A percentile compares a stretch with the other conserved stretches of the same genome.
These are phyloP conservation scores for Agriopis marginaria DNA, from an alignment of 2,888 invertebrate genomes.

Conservation along the genomic window DNA sequence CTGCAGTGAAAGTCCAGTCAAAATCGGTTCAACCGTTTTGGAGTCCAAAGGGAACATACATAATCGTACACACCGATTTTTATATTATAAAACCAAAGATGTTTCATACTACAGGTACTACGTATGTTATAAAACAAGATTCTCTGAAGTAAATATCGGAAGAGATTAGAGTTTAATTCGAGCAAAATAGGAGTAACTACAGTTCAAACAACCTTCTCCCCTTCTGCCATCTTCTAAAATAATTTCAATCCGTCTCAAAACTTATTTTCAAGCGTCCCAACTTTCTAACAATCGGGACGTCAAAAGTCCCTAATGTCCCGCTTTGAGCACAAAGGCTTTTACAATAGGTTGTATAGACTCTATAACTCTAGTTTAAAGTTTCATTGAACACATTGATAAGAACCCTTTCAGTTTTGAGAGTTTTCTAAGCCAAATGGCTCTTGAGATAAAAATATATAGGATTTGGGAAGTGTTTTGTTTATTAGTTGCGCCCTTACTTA, in stretches of 20 bases:
- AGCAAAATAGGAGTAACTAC: not conserved
- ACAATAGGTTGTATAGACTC: conserved; percentile 59
- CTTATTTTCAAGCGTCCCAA: conserved; percentile 33
- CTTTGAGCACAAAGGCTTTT: conserved; percentile 59
- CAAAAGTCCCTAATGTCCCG: conserved; percentile 71
- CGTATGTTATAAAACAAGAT: no score
- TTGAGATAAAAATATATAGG: conserved; percentile 16
- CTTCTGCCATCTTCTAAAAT: conserved; percentile 21
- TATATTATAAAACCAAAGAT: no score
- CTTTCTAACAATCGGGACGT: conserved; percentile 52
- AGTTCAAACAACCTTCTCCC: not conserved
- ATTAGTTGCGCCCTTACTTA: not conserved
- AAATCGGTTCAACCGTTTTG: no score
- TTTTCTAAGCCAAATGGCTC: conserved; percentile 26
- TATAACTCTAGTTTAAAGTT: conserved; percentile 55
- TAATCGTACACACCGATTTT: no score
- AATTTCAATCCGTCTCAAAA: conserved; percentile 25
- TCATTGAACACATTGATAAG: conserved; percentile 59
- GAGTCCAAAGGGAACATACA: no score
- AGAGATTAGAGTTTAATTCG: not conserved
- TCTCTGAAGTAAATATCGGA: no score
- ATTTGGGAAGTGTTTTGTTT: not conserved
- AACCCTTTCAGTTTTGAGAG: conserved; percentile 39
- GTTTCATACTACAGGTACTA: no score
- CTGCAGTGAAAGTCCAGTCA: no score